Conservation (phyloP, 2,113 vertebrate species). For the Cephalopterus ornatus region DNA sequence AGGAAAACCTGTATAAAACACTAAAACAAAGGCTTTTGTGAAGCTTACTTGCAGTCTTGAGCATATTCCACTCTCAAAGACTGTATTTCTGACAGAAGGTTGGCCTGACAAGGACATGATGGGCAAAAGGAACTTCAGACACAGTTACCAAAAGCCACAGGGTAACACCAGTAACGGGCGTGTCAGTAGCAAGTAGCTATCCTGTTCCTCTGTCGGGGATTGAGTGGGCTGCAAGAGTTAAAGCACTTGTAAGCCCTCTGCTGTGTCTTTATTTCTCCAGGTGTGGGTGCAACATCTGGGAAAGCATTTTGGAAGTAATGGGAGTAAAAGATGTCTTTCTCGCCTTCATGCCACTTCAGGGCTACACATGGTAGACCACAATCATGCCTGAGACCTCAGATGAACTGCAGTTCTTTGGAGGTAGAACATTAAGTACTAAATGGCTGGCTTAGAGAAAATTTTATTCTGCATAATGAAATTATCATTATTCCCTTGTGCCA, state of each 20-base stretch:
- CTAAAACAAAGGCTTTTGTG: not conserved
- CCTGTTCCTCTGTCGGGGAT: not conserved
- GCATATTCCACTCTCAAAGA: not conserved
- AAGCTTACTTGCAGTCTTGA: not conserved
- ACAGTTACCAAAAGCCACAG: not conserved
- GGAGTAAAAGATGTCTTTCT: constrained; percentile 25
- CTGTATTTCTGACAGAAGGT: rapidly evolving
- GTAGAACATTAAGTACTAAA: constrained; percentile 58
- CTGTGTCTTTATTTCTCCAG: not conserved
- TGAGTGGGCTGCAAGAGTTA: not conserved
- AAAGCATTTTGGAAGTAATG: not conserved
- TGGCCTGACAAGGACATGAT: not conserved
- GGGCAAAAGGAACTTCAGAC: not conserved
- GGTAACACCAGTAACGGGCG: not conserved
- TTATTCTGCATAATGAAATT: constrained; percentile 62
- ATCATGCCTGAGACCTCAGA: constrained; percentile 38
- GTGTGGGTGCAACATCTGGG: constrained; percentile 27
- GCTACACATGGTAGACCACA: constrained; percentile 41
- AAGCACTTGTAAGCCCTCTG: not conserved
- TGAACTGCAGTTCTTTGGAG: constrained; percentile 66
- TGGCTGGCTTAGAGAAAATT: constrained; percentile 37
- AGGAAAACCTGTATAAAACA: not conserved
- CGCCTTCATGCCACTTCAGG: constrained; percentile 4
- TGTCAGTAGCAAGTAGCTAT: not conserved
- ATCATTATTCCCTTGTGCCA: constrained; percentile 67